Conservation (phyloP, 2,113 vertebrate species). For the Eublepharis macularius region DNA sequence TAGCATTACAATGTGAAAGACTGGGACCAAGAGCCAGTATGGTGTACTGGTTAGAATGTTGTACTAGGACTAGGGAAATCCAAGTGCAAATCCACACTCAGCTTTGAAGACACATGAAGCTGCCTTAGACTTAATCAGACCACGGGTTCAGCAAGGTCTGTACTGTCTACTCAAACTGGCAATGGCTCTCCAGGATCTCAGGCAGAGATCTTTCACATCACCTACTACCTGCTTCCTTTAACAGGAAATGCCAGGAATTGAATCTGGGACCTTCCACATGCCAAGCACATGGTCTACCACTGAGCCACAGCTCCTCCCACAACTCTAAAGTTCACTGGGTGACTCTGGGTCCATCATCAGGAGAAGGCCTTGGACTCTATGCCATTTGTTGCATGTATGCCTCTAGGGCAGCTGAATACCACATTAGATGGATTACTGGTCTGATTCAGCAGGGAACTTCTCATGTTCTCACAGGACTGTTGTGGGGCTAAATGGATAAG, state of each 20-base stretch:
- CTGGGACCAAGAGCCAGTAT: too few species aligned
- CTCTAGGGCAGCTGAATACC: too few species aligned
- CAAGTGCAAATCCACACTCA: neutral
- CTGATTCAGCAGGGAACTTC: too few species aligned
- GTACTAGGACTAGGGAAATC: neutral
- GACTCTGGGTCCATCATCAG: too few species aligned
- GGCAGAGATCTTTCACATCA: neutral
- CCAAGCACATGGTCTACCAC: neutral
- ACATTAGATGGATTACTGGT: too few species aligned
- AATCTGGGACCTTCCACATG: neutral
- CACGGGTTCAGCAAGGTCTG: neutral
- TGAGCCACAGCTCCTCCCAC: neutral
- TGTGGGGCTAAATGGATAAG: too few species aligned
- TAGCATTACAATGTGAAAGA: too few species aligned
- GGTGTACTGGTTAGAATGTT: too few species aligned
- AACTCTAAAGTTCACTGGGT: too few species aligned
- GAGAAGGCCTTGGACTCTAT: too few species aligned
- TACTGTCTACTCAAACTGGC: neutral
- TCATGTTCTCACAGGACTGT: too few species aligned
- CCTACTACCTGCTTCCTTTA: neutral
- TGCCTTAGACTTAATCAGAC: neutral
- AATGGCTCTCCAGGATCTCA: neutral
- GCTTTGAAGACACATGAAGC: neutral
- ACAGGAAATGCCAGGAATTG: neutral
- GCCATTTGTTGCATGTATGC: too few species aligned